A percentile compares a stretch with the other conserved stretches of the same genome.
Evolutionary conservation across 2,888 invertebrate genomes (phyloP).

Genomic region (Stenoptilia bipunctidactyla): DNA sequence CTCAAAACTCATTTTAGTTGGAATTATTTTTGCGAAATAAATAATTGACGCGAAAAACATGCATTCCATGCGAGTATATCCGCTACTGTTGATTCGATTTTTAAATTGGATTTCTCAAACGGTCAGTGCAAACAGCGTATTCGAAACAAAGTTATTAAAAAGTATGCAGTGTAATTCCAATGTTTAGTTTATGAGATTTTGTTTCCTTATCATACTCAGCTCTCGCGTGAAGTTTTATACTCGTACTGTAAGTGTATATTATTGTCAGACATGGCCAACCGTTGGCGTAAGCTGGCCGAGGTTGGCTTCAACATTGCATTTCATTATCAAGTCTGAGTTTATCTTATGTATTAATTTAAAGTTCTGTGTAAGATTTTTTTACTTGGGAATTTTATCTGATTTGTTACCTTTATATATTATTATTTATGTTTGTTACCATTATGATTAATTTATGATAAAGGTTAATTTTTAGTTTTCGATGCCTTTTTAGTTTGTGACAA

Average conservation of each 20-base stretch:
- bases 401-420: conserved; percentile 39
- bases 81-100: background rate
- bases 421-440: conserved; percentile 58
- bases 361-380: conserved; percentile 36
- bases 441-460: conserved; percentile 19
- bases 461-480: conserved; percentile 23
- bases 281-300: conserved; percentile 33
- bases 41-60: too few species aligned
- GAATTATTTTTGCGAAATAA: too few species aligned
- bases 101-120: background rate
- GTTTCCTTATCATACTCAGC: conserved; percentile 28
- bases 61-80: background rate
- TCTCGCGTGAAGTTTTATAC: background rate
- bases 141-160: too few species aligned
- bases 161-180: too few species aligned
- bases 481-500: conserved; percentile 19
- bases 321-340: conserved; percentile 44
- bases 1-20: background rate
- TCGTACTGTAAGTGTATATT: background rate
- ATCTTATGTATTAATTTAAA: conserved; percentile 20
- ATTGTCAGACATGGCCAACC: conserved; percentile 25
- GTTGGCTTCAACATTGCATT: conserved; percentile 43
- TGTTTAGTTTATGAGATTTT: conserved; percentile 13
- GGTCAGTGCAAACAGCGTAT: conserved; percentile 1
- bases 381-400: conserved; percentile 35